These are phyloP conservation scores for Lontra canadensis DNA, from an alignment of 2,113 vertebrate genomes.

Conservation along the genomic window DNA sequence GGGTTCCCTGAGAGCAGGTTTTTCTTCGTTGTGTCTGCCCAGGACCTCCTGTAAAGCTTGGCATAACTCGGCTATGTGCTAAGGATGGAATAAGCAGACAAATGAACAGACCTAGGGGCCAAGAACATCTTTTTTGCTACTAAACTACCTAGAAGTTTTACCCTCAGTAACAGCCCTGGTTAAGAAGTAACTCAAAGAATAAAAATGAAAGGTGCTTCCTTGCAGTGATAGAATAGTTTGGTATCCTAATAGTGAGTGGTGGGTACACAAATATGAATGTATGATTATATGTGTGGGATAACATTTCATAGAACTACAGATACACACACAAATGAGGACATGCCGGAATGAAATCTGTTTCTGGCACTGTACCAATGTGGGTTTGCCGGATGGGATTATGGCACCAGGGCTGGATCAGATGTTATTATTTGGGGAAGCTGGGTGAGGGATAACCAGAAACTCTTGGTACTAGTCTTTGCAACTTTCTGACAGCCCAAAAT, in stretches of 20 bases:
- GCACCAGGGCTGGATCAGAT: not conserved
- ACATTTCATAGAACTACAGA: not conserved
- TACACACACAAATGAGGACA: not conserved
- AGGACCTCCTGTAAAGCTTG: not conserved
- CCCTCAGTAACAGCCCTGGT: not conserved
- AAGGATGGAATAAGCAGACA: not conserved
- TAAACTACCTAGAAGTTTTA: not conserved
- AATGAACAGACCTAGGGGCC: not conserved
- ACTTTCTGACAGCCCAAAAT: not conserved
- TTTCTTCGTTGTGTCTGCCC: not conserved
- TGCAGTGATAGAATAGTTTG: not conserved
- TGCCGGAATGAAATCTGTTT: not conserved
- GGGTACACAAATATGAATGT: not conserved
- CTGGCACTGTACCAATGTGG: not conserved
- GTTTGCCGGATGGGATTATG: not conserved
- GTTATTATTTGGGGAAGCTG: not conserved
- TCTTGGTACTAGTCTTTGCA: not conserved
- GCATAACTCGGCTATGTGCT: rapidly evolving
- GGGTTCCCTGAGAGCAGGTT: too few relatives aligned
- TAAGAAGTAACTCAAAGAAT: not conserved
- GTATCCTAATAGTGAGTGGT: not conserved
- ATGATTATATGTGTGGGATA: not conserved
- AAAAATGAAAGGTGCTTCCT: not conserved
- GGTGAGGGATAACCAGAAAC: not conserved
- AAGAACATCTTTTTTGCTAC: not conserved